A percentile compares a stretch with the other conserved stretches of the same genome.
These are phyloP conservation scores for Ursus arctos DNA, from an alignment of 2,113 vertebrate genomes.

Conservation along the genomic window DNA sequence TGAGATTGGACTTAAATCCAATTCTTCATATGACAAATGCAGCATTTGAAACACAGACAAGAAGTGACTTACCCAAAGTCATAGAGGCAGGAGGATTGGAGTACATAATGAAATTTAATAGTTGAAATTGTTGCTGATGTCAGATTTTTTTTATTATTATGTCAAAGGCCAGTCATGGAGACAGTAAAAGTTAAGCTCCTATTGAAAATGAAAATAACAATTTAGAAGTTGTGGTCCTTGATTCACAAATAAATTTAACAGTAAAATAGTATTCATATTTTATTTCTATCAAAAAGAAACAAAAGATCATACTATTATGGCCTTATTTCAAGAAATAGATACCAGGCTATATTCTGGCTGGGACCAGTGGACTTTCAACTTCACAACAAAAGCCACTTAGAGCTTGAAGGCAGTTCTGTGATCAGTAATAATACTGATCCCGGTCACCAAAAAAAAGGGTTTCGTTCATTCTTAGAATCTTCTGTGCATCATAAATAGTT, in stretches of 20 bases:
- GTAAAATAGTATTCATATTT: not conserved
- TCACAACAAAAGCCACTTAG: not conserved
- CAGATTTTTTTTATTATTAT: not conserved
- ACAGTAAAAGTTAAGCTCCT: not conserved
- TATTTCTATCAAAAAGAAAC: not conserved
- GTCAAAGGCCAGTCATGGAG: not conserved
- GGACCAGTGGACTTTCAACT: not conserved
- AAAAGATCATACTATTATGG: not conserved
- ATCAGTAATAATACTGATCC: not conserved
- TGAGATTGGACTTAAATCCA: not conserved
- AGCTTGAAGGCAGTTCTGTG: not conserved
- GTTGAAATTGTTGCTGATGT: not conserved
- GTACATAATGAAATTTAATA: not conserved
- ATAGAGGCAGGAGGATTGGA: not conserved
- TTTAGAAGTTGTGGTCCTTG: not conserved
- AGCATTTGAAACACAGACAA: slow-evolving; percentile 17
- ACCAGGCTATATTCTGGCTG: not conserved
- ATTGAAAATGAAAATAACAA: slow-evolving; percentile 17
- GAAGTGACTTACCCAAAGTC: not conserved
- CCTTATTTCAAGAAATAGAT: slow-evolving; percentile 37
- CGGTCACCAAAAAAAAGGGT: not conserved
- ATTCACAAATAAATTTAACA: slow-evolving; percentile 31
- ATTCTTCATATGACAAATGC: not conserved
- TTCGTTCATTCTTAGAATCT: not conserved
- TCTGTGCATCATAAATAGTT: not conserved